phyloP scores from a whole-genome alignment of 2,888 invertebrate species.

The Sicus ferrugineus region DNA sequence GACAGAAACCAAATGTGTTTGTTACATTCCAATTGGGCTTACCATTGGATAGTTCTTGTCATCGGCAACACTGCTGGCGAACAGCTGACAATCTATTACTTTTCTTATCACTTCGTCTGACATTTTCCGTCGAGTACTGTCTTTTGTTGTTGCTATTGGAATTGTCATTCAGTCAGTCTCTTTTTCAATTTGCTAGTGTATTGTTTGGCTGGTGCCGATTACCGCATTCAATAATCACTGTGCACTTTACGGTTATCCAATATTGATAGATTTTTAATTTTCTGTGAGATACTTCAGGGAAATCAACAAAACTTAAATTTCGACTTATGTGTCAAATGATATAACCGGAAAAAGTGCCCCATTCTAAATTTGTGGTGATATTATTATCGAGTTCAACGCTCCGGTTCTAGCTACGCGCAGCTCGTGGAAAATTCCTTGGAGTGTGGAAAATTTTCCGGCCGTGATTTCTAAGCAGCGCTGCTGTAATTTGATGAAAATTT shows the following conservation, averaged over 20 bases:
- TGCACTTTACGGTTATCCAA: constrained; percentile 9
- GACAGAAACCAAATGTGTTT: too few species aligned
- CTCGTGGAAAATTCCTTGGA: not conserved
- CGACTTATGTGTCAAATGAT: not conserved
- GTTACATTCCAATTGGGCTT: too few species aligned
- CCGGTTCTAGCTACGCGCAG: too few species aligned
- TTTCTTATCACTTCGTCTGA: constrained; percentile 3
- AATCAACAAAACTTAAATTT: not conserved
- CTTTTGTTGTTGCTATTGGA: not conserved
- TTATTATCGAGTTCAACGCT: not conserved
- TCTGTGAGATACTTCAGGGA: not conserved
- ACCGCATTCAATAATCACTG: not conserved
- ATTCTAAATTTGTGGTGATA: not conserved
- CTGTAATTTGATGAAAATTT: not conserved
- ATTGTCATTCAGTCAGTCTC: not conserved
- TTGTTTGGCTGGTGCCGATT: not conserved
- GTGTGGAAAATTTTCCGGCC: not conserved
- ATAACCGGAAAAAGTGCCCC: not conserved
- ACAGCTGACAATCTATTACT: constrained; percentile 23
- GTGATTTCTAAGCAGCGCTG: not conserved
- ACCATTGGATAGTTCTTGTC: too few species aligned
- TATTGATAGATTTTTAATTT: constrained; percentile 19
- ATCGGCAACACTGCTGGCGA: too few species aligned
- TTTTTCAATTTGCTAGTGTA: not conserved
- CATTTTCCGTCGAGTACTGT: not conserved